phyloP scores from a whole-genome alignment of 2,113 vertebrate genomes.

The Antechinus stuartii region DNA sequence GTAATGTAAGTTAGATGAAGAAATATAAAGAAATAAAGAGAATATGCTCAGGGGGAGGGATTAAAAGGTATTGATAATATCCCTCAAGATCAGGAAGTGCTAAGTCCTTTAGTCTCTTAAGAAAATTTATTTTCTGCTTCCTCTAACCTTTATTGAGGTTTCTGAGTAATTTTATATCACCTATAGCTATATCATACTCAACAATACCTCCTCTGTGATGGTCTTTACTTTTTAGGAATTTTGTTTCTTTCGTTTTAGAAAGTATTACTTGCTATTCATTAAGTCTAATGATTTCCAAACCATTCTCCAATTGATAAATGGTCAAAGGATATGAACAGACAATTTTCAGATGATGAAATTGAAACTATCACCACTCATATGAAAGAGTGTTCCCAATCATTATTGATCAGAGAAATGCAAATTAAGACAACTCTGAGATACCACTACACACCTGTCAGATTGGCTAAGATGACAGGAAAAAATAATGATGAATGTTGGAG shows the following conservation, averaged over 20 bases:
- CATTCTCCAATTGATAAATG: no score
- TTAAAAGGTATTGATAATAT: background rate
- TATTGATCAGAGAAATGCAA: no score
- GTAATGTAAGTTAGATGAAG: background rate
- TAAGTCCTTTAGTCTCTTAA: background rate
- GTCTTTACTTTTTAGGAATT: slow-evolving; percentile 10
- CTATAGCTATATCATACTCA: background rate
- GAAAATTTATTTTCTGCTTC: background rate
- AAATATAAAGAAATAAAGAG: background rate
- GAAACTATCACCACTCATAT: no score
- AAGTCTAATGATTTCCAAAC: background rate
- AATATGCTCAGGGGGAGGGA: background rate
- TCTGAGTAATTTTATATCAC: background rate
- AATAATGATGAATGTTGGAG: no score
- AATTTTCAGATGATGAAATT: no score
- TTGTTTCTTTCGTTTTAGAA: slow-evolving; percentile 49
- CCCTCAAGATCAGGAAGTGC: background rate
- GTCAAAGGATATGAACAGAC: no score
- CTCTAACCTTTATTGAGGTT: background rate
- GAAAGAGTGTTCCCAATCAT: no score
- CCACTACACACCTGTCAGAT: no score
- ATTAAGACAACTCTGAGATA: no score
- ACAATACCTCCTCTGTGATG: background rate
- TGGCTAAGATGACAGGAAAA: no score
- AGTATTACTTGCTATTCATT: background rate